A percentile compares a stretch with the other conserved stretches of the same genome.
Evolutionary conservation across 2,113 vertebrate species (phyloP).

Genomic region (Sturnira hondurensis): DNA sequence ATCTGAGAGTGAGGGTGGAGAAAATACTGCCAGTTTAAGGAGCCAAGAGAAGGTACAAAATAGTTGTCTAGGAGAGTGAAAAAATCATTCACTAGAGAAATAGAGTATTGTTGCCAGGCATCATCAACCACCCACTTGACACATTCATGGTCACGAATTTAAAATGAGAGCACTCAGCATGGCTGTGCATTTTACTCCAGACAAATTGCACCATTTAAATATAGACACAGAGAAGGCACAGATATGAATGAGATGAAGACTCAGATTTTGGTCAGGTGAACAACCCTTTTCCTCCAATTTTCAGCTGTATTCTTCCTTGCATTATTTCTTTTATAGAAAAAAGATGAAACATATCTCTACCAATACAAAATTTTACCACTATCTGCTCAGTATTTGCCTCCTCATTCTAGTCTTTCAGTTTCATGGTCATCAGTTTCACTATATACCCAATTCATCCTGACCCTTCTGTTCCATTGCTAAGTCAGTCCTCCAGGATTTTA

Average conservation of each 20-base stretch:
- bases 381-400: neutral
- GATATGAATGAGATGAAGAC: neutral
- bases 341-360: neutral
- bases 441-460: neutral
- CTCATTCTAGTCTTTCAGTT: neutral
- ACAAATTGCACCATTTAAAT: neutral
- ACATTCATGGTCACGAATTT: neutral
- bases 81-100: neutral
- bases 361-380: neutral
- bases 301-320: neutral
- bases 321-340: constrained; percentile 11
- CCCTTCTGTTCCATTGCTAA: neutral
- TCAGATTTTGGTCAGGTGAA: neutral
- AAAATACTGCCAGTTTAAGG: neutral
- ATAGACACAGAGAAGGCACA: neutral
- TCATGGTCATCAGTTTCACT: neutral
- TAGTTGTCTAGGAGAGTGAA: neutral
- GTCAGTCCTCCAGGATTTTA: neutral
- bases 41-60: neutral
- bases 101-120: neutral
- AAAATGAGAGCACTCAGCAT: neutral
- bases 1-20: neutral
- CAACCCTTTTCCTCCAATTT: neutral
- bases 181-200: neutral
- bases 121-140: neutral